A percentile compares a stretch with the other conserved stretches of the same genome.
These are phyloP conservation scores for Staurois parvus DNA, from an alignment of 2,797 vertebrate species.

Conservation along the genomic window DNA sequence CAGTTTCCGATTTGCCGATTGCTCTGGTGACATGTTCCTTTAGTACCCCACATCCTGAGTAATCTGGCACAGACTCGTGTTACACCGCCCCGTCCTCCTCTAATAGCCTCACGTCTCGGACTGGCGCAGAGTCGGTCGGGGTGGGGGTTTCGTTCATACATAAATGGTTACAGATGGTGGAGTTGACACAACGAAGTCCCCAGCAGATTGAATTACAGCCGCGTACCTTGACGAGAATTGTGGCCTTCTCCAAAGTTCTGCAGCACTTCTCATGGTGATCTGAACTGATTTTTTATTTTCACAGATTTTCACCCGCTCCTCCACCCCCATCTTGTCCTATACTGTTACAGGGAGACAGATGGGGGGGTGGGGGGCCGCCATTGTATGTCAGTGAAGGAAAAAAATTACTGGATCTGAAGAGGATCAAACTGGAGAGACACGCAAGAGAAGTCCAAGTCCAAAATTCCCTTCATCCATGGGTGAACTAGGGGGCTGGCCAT, in stretches of 20 bases:
- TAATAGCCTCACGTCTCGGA: not conserved
- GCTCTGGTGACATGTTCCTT: not conserved
- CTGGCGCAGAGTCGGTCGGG: not conserved
- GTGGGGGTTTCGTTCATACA: not conserved
- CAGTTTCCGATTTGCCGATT: not conserved
- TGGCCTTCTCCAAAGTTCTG: not conserved
- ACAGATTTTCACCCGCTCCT: too few relatives aligned
- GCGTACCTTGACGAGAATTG: conserved; percentile 37
- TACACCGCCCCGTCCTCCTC: conserved; percentile 5
- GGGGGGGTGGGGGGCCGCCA: too few relatives aligned
- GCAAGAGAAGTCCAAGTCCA: too few relatives aligned
- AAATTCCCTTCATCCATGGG: too few relatives aligned
- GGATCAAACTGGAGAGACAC: too few relatives aligned
- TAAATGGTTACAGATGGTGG: conserved; percentile 60
- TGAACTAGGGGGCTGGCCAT: too few relatives aligned
- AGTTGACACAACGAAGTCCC: conserved; percentile 49
- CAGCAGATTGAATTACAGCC: conserved; percentile 52
- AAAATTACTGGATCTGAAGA: too few relatives aligned
- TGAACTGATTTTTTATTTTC: too few relatives aligned
- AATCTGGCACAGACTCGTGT: not conserved
- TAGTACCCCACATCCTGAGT: conserved; percentile 8
- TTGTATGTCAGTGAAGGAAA: too few relatives aligned
- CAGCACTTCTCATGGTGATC: too few relatives aligned
- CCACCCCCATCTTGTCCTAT: too few relatives aligned
- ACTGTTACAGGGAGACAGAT: too few relatives aligned